Evolutionary conservation across 1,140 invertebrate species (phyloP).

Genomic region (Asobara japonica): DNA sequence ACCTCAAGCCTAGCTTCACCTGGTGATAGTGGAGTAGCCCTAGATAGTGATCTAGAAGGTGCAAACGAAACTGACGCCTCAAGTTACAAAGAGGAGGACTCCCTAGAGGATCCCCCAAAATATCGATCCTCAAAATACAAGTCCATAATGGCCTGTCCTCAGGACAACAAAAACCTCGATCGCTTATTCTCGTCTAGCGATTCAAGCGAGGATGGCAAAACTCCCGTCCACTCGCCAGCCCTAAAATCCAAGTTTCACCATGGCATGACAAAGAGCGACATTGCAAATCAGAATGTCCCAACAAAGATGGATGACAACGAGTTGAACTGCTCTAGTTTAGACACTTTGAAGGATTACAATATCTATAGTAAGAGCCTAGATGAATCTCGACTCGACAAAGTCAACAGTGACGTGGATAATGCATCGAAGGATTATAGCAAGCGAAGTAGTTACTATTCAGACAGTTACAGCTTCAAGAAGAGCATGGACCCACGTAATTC

Average conservation of each 20-base stretch:
- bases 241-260: conserved; percentile 52
- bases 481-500: conserved; percentile 59
- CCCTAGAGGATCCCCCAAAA: conserved; percentile 58
- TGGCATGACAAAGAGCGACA: conserved; percentile 66
- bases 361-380: conserved; percentile 58
- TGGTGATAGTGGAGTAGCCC: conserved; percentile 62
- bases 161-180: conserved; percentile 55
- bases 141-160: conserved; percentile 46
- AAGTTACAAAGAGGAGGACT: conserved; percentile 64
- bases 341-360: conserved; percentile 58
- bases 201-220: conserved; percentile 61
- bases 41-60: conserved; percentile 65
- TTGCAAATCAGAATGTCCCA: conserved; percentile 71
- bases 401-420: conserved; percentile 51
- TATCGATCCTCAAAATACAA: conserved; percentile 60
- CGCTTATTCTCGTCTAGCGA: conserved; percentile 58
- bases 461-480: conserved; percentile 62
- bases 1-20: conserved; percentile 65
- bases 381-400: conserved; percentile 50
- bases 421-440: conserved; percentile 49
- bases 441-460: conserved; percentile 51
- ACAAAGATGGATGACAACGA: conserved; percentile 59
- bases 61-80: conserved; percentile 62
- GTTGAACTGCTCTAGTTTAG: conserved; percentile 56
- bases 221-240: conserved; percentile 52